Conservation (phyloP, 37 sponge, comb jelly and placozoan species). For the Eunapius fragilis region DNA sequence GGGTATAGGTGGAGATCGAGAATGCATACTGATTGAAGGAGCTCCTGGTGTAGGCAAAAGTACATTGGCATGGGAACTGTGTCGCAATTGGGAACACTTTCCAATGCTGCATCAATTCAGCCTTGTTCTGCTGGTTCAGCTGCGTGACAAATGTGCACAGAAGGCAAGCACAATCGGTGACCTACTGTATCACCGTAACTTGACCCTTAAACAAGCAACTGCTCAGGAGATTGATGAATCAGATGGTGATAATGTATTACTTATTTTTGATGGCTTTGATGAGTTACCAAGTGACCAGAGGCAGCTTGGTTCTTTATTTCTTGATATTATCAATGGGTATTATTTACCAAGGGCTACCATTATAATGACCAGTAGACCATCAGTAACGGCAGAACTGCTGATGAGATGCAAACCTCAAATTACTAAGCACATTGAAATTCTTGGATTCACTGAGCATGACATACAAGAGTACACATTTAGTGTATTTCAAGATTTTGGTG, state of each 20-base stretch:
- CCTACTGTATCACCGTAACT: slow-evolving; percentile 5
- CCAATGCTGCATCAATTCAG: not conserved
- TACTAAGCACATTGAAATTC: not conserved
- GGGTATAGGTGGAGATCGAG: not conserved
- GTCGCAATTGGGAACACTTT: not conserved
- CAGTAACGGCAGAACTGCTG: not conserved
- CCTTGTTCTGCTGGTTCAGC: not conserved
- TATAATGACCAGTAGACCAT: not conserved
- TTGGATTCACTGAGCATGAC: slow-evolving; percentile 11
- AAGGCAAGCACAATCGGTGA: not conserved
- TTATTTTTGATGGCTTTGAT: slow-evolving; percentile 30
- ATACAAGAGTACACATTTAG: not conserved
- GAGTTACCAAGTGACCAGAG: slow-evolving; percentile 5
- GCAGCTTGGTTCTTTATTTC: not conserved
- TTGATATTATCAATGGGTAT: not conserved
- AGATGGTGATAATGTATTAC: slow-evolving; percentile 2
- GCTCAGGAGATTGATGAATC: not conserved
- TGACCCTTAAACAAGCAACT: not conserved
- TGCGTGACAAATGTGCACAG: not conserved
- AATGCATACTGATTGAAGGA: slow-evolving; percentile 1
- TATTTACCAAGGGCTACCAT: not conserved
- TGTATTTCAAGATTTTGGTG: not conserved
- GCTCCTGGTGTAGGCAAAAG: slow-evolving; percentile 12
- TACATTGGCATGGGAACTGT: not conserved
- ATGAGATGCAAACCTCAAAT: not conserved